Evolutionary conservation across 2,113 vertebrate species (phyloP).

Genomic region (Leucosticte australis): DNA sequence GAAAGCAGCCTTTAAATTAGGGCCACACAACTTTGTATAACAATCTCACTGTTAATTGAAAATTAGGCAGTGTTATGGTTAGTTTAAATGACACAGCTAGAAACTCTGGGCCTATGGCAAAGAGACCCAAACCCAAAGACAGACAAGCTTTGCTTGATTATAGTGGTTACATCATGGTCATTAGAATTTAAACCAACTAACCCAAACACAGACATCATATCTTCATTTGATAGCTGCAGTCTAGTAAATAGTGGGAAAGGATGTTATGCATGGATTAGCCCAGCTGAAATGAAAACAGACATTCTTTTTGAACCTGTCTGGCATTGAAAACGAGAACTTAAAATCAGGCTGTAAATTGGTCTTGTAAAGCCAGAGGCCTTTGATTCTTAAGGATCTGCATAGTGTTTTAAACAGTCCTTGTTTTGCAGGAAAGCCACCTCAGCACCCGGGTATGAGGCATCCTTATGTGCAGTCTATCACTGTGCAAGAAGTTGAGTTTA

Average conservation of each 20-base stretch:
- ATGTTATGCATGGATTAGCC: slow-evolving; percentile 80
- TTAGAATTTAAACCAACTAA: slow-evolving; percentile 76
- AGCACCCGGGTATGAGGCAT: slow-evolving; percentile 12
- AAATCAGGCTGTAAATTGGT: slow-evolving; percentile 81
- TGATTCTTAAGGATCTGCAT: slow-evolving; percentile 80
- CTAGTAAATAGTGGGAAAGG: slow-evolving; percentile 80
- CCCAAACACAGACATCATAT: slow-evolving; percentile 86
- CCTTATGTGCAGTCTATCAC: neutral
- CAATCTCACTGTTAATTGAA: slow-evolving; percentile 56
- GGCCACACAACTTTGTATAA: slow-evolving; percentile 40
- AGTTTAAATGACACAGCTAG: slow-evolving; percentile 73
- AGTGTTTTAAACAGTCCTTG: slow-evolving; percentile 68
- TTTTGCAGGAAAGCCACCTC: slow-evolving; percentile 66
- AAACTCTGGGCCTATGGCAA: slow-evolving; percentile 68
- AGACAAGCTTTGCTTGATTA: slow-evolving; percentile 79
- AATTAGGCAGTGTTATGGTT: slow-evolving; percentile 73
- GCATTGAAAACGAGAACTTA: slow-evolving; percentile 77
- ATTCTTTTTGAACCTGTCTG: slow-evolving; percentile 86
- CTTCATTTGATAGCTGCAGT: slow-evolving; percentile 81
- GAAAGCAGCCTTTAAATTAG: slow-evolving; percentile 55
- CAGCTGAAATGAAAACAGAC: slow-evolving; percentile 85
- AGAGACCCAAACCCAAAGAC: slow-evolving; percentile 70
- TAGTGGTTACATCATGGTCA: slow-evolving; percentile 78
- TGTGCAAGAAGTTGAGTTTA: neutral
- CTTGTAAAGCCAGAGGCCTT: slow-evolving; percentile 78